phyloP scores from a whole-genome alignment of 2,113 vertebrate genomes.

The Corvus cornix region DNA sequence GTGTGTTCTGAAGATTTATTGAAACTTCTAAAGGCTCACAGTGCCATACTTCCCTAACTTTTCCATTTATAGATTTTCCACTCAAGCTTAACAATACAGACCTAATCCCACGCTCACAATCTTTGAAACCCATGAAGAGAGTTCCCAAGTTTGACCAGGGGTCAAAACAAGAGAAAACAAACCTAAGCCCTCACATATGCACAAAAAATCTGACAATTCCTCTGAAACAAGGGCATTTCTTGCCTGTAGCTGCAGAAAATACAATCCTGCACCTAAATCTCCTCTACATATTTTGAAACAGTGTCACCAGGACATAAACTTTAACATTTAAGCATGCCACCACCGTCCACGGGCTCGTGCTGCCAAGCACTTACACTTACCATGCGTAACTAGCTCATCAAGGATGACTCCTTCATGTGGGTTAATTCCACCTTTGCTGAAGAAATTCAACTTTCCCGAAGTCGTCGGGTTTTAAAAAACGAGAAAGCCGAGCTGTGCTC shows the following conservation, averaged over 20 bases:
- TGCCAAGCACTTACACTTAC: neutral
- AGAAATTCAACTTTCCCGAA: slow-evolving; percentile 38
- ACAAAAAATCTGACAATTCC: neutral
- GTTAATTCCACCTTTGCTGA: neutral
- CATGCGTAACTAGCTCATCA: neutral
- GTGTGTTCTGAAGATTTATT: neutral
- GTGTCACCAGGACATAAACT: neutral
- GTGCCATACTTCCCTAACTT: neutral
- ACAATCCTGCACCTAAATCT: neutral
- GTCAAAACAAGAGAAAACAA: neutral
- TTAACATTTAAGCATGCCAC: neutral
- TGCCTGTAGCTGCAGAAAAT: neutral
- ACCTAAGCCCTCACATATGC: fast-evolving
- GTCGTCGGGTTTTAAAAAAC: neutral
- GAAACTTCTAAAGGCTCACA: neutral
- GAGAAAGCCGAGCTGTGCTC: neutral
- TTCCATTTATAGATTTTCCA: neutral
- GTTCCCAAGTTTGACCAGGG: neutral
- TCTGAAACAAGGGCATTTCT: neutral
- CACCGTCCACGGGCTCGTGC: neutral
- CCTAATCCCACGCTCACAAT: neutral
- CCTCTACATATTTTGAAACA: neutral
- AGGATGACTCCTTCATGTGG: neutral
- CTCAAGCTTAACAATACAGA: neutral
- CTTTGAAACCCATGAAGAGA: neutral